Conservation (phyloP, 1,140 invertebrate genomes). For the Macrobrachium rosenbergii region DNA sequence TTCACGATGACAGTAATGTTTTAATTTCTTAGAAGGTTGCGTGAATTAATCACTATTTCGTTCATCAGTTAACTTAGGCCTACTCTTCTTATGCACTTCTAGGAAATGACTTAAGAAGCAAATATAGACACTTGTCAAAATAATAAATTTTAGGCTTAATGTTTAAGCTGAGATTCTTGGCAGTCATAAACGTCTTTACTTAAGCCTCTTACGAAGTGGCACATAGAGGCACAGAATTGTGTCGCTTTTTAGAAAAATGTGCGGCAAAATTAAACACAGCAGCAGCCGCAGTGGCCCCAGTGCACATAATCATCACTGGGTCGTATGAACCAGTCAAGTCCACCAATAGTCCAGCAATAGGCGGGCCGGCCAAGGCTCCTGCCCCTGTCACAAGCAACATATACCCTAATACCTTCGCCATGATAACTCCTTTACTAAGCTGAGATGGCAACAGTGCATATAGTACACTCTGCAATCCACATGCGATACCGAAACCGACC, state of each 20-base stretch:
- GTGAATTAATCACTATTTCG: no score
- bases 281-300: slow-evolving; percentile 19
- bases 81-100: no score
- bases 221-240: neutral
- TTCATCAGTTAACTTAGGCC: no score
- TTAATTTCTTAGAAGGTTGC: no score
- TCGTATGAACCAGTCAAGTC: slow-evolving; percentile 32
- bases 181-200: neutral
- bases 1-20: no score
- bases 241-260: neutral
- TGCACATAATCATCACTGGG: slow-evolving; percentile 29
- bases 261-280: slow-evolving; percentile 29
- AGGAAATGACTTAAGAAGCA: no score
- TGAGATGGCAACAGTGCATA: slow-evolving; percentile 53
- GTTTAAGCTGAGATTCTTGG: neutral
- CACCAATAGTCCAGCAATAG: slow-evolving; percentile 35
- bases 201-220: neutral
- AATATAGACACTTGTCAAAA: no score
- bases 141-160: no score
- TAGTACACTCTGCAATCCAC: slow-evolving; percentile 48
- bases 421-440: slow-evolving; percentile 5
- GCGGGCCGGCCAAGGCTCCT: slow-evolving; percentile 42
- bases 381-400: slow-evolving; percentile 48
- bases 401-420: slow-evolving; percentile 42
- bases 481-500: slow-evolving; percentile 48